Evolutionary conservation across 2,113 vertebrate species (phyloP).

Genomic region (Petrocephalus zakoni): DNA sequence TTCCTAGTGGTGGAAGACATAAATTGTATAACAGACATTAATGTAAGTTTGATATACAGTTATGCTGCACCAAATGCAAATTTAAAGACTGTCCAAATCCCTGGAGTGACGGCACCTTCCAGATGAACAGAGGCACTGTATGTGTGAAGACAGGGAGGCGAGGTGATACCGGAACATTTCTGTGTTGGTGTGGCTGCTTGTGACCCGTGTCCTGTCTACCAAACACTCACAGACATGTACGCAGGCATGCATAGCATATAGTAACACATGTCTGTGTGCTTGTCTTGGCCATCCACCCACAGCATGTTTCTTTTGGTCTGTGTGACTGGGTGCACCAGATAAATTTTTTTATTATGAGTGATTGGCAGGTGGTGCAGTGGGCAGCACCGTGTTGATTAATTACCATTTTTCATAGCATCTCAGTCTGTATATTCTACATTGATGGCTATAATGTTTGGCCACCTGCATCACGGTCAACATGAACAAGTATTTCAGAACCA

Average conservation of each 20-base stretch:
- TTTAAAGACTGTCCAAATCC: neutral
- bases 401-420: neutral
- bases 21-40: neutral
- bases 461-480: neutral
- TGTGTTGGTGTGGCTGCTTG: neutral
- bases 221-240: neutral
- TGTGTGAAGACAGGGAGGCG: neutral
- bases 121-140: neutral
- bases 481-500: neutral
- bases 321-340: neutral
- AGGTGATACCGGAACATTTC: neutral
- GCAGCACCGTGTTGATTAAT: neutral
- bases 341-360: neutral
- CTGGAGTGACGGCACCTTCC: neutral
- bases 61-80: neutral
- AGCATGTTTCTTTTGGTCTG: neutral
- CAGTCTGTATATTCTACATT: neutral
- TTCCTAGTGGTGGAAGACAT: neutral
- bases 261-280: neutral
- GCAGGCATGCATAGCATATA: neutral
- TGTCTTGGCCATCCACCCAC: neutral
- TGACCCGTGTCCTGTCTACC: neutral
- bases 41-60: neutral
- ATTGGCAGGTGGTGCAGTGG: neutral
- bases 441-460: neutral